phyloP scores from a whole-genome alignment of 2,113 vertebrate genomes.

The Cervus canadensis region DNA sequence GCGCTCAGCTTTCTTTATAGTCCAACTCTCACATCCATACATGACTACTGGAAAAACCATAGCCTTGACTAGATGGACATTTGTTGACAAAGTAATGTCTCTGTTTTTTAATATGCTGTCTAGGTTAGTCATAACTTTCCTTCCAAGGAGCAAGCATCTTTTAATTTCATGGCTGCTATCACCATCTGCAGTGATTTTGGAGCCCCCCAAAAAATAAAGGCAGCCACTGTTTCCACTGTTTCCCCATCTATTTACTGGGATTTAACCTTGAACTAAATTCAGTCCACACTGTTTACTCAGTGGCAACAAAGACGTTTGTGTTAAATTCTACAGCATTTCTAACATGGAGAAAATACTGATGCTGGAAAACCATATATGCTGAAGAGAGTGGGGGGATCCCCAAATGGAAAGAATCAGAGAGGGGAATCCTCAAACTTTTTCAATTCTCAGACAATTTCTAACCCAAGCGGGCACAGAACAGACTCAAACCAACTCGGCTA shows the following conservation, averaged over 20 bases:
- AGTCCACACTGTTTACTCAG: not conserved
- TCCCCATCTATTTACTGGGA: not conserved
- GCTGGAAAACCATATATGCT: not conserved
- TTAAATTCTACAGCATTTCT: not conserved
- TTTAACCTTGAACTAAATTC: not conserved
- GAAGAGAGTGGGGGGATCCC: rapidly evolving
- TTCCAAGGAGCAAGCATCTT: not conserved
- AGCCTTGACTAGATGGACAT: not conserved
- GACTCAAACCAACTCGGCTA: not conserved
- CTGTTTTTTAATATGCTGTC: not conserved
- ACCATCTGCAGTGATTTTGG: not conserved
- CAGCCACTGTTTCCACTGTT: not conserved
- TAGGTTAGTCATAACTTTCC: not conserved
- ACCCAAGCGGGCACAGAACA: not conserved
- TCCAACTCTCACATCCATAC: not conserved
- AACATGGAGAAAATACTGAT: not conserved
- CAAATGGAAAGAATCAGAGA: not conserved
- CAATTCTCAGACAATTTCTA: not conserved
- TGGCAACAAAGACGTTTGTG: not conserved
- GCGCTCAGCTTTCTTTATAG: not conserved
- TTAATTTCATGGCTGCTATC: not conserved
- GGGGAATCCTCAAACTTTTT: not conserved
- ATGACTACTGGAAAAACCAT: not conserved
- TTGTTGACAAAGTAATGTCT: not conserved
- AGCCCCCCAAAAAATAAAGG: not conserved